Conservation (phyloP, 2,888 invertebrate genomes). For the Ditula angustiorana region DNA sequence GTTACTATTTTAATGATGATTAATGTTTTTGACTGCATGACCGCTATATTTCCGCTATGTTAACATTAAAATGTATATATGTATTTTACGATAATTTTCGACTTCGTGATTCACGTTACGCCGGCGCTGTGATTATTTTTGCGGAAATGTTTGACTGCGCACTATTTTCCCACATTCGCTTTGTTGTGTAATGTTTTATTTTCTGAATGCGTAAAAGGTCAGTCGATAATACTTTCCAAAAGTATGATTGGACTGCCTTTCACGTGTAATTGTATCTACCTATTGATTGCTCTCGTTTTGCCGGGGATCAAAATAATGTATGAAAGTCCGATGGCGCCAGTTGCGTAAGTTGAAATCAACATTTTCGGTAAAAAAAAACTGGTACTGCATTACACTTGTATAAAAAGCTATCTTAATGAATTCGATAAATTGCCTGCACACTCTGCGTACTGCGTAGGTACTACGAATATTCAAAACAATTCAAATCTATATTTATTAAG, state of each 20-base stretch:
- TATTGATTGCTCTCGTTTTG: conserved; percentile 69
- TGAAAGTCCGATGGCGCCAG: conserved; percentile 47
- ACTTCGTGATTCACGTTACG: not conserved
- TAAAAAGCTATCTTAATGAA: not conserved
- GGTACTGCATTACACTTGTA: not conserved
- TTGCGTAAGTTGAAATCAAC: conserved; percentile 17
- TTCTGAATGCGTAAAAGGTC: conserved; percentile 65
- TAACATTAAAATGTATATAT: not conserved
- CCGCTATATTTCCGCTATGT: too few relatives aligned
- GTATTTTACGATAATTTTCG: not conserved
- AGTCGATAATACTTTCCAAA: conserved; percentile 74
- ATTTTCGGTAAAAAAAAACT: conserved; percentile 1
- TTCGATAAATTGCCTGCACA: not conserved
- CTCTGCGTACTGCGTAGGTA: too few relatives aligned
- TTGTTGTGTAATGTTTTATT: conserved; percentile 19
- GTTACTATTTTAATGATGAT: too few relatives aligned
- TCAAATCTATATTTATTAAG: too few relatives aligned
- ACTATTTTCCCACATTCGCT: conserved; percentile 48
- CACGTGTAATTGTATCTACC: conserved; percentile 68
- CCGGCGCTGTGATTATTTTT: not conserved
- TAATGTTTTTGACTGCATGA: too few relatives aligned
- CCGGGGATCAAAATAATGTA: conserved; percentile 55
- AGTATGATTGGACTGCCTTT: conserved; percentile 71
- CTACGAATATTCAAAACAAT: not conserved
- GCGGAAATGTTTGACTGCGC: conserved; percentile 48